Evolutionary conservation across 2,797 vertebrate genomes (phyloP).

Genomic region (Esox masquinongy): DNA sequence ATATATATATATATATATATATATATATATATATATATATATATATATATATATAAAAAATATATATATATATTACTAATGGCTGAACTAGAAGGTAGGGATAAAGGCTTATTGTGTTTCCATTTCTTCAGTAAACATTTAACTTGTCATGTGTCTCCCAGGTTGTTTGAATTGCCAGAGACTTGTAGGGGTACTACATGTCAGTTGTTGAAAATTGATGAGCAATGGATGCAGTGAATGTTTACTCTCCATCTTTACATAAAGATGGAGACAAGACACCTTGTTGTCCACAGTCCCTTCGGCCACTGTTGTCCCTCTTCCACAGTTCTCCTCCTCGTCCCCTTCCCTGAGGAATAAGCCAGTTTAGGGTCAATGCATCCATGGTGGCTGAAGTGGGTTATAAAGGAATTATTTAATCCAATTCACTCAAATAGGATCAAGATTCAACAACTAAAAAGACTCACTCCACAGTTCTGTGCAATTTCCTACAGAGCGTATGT

Average conservation of each 20-base stretch:
- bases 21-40: background rate
- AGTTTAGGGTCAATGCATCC: constrained; percentile 53
- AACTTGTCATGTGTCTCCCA: constrained; percentile 16
- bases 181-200: constrained; percentile 44
- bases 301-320: constrained; percentile 1
- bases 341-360: constrained; percentile 27
- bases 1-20: too few relatives aligned
- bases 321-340: constrained; percentile 8
- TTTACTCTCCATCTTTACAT: constrained; percentile 62
- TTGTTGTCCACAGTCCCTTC: background rate
- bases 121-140: background rate
- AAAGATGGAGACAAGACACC: constrained; percentile 14
- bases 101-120: background rate
- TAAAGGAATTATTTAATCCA: constrained; percentile 71
- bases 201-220: constrained; percentile 57
- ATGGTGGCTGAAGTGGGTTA: constrained; percentile 44
- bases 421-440: constrained; percentile 65
- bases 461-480: constrained; percentile 63
- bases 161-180: constrained; percentile 46
- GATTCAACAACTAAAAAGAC: constrained; percentile 51
- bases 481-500: constrained; percentile 69
- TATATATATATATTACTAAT: background rate
- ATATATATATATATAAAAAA: too few relatives aligned
- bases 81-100: background rate
- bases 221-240: constrained; percentile 24